A percentile compares a stretch with the other conserved stretches of the same genome.
phyloP scores from a whole-genome alignment of 2,888 invertebrate genomes.

The Glyphotaelius pellucidus region DNA sequence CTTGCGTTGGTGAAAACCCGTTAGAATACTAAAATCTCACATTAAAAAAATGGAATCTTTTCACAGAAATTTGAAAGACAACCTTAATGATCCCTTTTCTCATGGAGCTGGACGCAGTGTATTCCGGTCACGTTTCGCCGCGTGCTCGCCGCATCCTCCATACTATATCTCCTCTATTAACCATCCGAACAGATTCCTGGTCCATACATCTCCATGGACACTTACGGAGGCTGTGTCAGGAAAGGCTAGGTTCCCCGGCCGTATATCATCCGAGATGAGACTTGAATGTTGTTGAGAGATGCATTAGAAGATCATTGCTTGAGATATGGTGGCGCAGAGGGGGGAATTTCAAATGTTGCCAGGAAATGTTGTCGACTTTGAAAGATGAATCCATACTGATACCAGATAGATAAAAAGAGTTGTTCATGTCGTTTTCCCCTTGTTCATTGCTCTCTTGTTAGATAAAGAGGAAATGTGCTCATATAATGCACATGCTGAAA shows the following conservation, averaged over 20 bases:
- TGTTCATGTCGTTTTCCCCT: background rate
- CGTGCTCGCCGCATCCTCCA: background rate
- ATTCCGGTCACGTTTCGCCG: constrained; percentile 26
- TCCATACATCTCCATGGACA: constrained; percentile 19
- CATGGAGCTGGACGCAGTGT: background rate
- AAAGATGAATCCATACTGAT: background rate
- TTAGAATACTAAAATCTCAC: background rate
- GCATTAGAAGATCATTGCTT: constrained; percentile 3
- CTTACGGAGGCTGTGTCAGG: background rate
- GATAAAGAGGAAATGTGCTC: background rate
- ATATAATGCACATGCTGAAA: background rate
- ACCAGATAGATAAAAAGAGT: background rate
- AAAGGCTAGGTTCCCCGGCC: background rate
- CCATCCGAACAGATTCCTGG: background rate
- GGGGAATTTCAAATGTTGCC: background rate
- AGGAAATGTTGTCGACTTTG: background rate
- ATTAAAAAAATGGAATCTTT: background rate
- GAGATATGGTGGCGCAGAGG: background rate
- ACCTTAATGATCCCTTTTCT: constrained; percentile 27
- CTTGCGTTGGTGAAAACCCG: background rate
- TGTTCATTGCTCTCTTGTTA: background rate
- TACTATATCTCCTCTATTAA: background rate
- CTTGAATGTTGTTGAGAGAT: constrained; percentile 9
- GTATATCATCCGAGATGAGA: constrained; percentile 3
- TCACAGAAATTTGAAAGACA: constrained; percentile 8